Base-by-base conservation (phyloP, 2,888 invertebrate genomes). In the Harpalus rubripes region DNA sequence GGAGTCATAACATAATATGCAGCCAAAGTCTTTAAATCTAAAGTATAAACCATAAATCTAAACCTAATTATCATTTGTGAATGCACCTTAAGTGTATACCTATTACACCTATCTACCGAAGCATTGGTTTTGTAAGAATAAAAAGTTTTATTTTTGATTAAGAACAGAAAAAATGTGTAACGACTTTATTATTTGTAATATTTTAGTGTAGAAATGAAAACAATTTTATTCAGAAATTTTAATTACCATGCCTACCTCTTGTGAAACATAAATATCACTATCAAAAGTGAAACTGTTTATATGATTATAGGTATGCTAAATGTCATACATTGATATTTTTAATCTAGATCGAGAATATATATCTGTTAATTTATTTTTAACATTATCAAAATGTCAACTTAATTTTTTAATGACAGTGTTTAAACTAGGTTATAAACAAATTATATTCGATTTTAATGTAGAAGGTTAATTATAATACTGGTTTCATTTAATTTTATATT, bases 241-340 rank as follows among this genome's bases (percentile, higher is more conserved):
- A 32, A 32, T 32, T 32, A 32, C 32, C 32, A 32, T 32, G 5
- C 5, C 5, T 32, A 6, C 5, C 32, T 32, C 32, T 68, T 68
- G 26, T 68, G 68, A 68, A 32, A 68, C 15, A 68, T 16, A 61
- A 61, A 61, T 63, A 63, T 63, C 10, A 26, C 22, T 63, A 6
- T 16, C 7, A 63, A 12, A 18, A 63, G 22, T 63, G 22, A 59
- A 59, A 59, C n/a, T 59, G 32, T 32, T 32, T 32, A 32, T 5
- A 32, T 32, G 32, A 32, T 32, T 32, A 32, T 32, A 22, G 1
- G 0, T 52, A 10, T 52, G 8, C 12, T 52, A 52, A 52, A 52
- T 52, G 44, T 52, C 44, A 52, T 12, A 52, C 2, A 32, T 2
- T 52, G 44, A 52, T 12, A 52, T 52, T 52, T 52, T 52, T 52